These are phyloP conservation scores for Premnoplex brunnescens DNA, from an alignment of 2,797 vertebrate species.

Conservation along the genomic window DNA sequence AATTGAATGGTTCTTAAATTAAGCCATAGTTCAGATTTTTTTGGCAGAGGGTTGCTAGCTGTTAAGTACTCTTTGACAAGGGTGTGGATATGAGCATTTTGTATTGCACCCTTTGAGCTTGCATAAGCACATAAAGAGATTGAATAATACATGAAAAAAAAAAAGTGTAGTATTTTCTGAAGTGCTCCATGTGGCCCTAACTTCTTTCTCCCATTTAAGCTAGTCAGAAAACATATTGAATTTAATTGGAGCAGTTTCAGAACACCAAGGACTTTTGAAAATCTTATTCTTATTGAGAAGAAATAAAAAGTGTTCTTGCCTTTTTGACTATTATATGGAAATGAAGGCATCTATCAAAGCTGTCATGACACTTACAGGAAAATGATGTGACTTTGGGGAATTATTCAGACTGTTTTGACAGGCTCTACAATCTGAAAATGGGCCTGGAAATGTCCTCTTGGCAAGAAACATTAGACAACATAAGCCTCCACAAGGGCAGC, in stretches of 20 bases:
- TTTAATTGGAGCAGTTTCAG: conserved; percentile 15
- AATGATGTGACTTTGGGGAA: conserved; percentile 37
- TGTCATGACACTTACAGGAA: conserved; percentile 24
- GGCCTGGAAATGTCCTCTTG: conserved; percentile 26
- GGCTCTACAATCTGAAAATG: conserved; percentile 14
- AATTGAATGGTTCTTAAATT: conserved; percentile 40
- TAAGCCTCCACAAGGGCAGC: background rate
- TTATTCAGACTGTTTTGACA: conserved; percentile 51
- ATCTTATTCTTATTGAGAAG: background rate
- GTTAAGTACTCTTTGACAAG: conserved; percentile 52
- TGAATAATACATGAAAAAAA: conserved; percentile 45
- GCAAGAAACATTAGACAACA: conserved; percentile 20
- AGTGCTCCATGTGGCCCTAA: background rate
- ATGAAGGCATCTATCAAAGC: conserved; percentile 33
- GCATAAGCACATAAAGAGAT: conserved; percentile 1
- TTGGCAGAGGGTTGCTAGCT: conserved; percentile 23
- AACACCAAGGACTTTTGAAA: background rate
- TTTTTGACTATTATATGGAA: conserved; percentile 20
- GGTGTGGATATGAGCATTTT: conserved; percentile 32
- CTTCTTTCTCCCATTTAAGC: conserved; percentile 27
- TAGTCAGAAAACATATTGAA: conserved; percentile 36
- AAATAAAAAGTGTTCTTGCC: background rate
- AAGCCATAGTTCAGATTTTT: background rate
- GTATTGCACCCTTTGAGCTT: background rate
- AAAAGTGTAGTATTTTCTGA: conserved; percentile 3